Evolutionary conservation across 2,888 invertebrate genomes (phyloP).

Genomic region (Nomada fucata): DNA sequence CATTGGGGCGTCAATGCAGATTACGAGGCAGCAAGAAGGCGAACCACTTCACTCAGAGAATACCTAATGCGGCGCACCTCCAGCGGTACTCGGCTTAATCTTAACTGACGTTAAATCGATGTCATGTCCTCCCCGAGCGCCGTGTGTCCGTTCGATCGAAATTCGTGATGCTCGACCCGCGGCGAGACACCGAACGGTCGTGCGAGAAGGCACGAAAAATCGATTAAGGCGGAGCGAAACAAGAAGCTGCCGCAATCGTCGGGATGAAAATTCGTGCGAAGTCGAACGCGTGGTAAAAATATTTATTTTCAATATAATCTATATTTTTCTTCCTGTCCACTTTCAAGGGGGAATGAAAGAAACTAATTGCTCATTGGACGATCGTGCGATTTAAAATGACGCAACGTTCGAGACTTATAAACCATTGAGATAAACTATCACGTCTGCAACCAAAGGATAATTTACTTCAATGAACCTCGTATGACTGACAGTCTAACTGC

Average conservation of each 20-base stretch:
- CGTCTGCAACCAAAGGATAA: neutral
- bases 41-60: constrained; percentile 41
- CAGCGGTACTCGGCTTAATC: constrained; percentile 48
- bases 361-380: neutral
- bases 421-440: neutral
- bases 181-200: neutral
- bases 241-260: neutral
- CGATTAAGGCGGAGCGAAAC: constrained; percentile 12
- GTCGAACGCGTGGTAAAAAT: too few species aligned
- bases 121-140: constrained; percentile 14
- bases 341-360: neutral
- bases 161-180: constrained; percentile 11
- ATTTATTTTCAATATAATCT: too few species aligned
- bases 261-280: neutral
- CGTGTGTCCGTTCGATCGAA: constrained; percentile 21
- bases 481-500: neutral
- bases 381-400: neutral
- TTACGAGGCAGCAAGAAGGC: constrained; percentile 50
- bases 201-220: neutral
- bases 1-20: constrained; percentile 46
- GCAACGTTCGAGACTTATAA: neutral
- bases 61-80: constrained; percentile 56
- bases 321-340: too few species aligned
- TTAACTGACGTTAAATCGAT: constrained; percentile 59
- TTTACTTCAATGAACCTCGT: constrained; percentile 1